Evolutionary conservation across 2,888 invertebrate genomes (phyloP).

Genomic region (Scotopteryx bipunctaria): DNA sequence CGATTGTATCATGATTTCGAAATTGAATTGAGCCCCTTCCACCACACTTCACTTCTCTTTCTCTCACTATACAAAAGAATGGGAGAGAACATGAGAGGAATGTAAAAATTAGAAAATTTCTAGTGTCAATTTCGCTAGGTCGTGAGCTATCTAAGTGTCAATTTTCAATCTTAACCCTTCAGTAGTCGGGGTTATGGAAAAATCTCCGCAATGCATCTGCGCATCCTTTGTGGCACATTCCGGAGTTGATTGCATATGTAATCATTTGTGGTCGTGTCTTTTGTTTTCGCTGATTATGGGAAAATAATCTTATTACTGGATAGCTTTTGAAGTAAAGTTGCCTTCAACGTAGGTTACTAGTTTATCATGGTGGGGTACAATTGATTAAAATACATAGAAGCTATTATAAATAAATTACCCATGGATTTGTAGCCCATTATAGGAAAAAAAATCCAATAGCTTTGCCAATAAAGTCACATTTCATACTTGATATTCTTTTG

Average conservation of each 20-base stretch:
- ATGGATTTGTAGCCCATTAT: too few species aligned
- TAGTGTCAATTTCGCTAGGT: conserved; percentile 64
- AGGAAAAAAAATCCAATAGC: too few species aligned
- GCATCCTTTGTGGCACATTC: conserved; percentile 67
- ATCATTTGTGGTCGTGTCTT: conserved; percentile 55
- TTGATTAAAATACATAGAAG: too few species aligned
- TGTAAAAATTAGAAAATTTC: conserved; percentile 40
- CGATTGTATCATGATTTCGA: conserved; percentile 71
- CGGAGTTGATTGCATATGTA: conserved; percentile 62
- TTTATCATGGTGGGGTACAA: too few species aligned
- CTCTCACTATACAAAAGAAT: conserved; percentile 34
- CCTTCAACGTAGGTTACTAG: not conserved
- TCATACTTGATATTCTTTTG: too few species aligned
- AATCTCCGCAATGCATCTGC: conserved; percentile 41
- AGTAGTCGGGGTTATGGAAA: conserved; percentile 41
- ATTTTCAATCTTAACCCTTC: conserved; percentile 49
- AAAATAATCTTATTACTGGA: conserved; percentile 36
- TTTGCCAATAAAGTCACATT: too few species aligned
- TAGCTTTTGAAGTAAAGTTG: conserved; percentile 18
- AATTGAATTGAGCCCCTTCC: conserved; percentile 71
- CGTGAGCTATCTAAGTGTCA: conserved; percentile 61
- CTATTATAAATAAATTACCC: too few species aligned
- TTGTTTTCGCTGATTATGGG: conserved; percentile 41
- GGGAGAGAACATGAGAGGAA: conserved; percentile 30
- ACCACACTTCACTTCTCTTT: conserved; percentile 40